These are phyloP conservation scores for Microhierax caerulescens DNA, from an alignment of 2,797 vertebrate species.

Conservation along the genomic window DNA sequence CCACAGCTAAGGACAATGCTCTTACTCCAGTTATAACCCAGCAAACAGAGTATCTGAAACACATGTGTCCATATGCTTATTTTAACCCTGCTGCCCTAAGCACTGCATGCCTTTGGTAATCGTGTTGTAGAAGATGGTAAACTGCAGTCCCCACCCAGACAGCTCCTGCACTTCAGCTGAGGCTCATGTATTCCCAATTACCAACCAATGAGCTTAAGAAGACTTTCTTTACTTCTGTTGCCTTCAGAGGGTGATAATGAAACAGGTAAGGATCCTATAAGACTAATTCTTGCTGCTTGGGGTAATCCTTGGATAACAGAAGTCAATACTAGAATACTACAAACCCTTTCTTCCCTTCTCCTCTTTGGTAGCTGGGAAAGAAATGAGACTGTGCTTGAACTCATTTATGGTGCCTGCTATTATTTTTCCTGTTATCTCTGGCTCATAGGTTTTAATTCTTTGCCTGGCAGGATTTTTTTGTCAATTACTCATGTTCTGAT, in stretches of 20 bases:
- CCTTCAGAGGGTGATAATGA: not conserved
- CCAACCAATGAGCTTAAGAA: not conserved
- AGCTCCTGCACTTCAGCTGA: not conserved
- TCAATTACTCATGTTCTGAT: not conserved
- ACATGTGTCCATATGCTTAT: not conserved
- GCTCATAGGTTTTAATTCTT: not conserved
- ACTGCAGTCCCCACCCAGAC: not conserved
- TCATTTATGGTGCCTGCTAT: not conserved
- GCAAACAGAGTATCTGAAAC: not conserved
- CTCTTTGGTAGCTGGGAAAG: not conserved
- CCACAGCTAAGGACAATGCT: not conserved
- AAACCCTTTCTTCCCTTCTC: not conserved
- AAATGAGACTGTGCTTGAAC: not conserved
- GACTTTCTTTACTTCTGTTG: not conserved
- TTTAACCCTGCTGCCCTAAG: not conserved
- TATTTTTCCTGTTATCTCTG: not conserved
- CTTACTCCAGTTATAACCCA: not conserved
- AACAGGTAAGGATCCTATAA: not conserved
- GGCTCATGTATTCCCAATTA: not conserved
- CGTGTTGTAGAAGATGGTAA: not conserved
- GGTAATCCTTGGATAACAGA: not conserved
- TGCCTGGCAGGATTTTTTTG: not conserved
- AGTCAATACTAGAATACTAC: not conserved
- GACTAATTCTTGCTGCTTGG: not conserved
- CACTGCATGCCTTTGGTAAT: not conserved